phyloP scores from a whole-genome alignment of 2,113 vertebrate species.

The Osmerus mordax region DNA sequence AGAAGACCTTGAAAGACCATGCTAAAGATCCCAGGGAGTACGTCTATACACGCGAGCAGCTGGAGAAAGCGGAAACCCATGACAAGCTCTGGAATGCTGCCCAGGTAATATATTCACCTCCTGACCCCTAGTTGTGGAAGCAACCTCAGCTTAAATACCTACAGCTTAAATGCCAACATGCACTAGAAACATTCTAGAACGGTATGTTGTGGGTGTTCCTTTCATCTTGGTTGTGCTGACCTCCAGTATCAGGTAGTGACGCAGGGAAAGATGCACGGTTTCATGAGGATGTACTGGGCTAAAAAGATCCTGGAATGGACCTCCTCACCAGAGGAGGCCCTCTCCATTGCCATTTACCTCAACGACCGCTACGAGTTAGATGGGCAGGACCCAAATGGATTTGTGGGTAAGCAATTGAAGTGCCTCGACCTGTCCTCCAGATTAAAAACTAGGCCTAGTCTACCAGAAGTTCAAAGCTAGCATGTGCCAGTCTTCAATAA shows the following conservation, averaged over 20 bases:
- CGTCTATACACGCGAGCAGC: constrained; percentile 71
- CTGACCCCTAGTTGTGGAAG: not conserved
- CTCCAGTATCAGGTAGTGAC: constrained; percentile 76
- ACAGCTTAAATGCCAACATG: not conserved
- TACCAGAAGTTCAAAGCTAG: too few relatives aligned
- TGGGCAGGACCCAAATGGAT: constrained; percentile 80
- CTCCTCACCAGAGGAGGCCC: constrained; percentile 77
- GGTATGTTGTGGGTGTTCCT: not conserved
- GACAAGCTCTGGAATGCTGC: constrained; percentile 84
- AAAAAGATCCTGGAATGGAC: constrained; percentile 95
- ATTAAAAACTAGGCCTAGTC: too few relatives aligned
- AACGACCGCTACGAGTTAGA: constrained; percentile 82
- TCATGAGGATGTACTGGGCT: constrained; percentile 90
- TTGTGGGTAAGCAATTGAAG: constrained; percentile 68
- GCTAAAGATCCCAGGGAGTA: constrained; percentile 75
- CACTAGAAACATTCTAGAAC: not conserved
- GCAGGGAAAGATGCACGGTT: constrained; percentile 89
- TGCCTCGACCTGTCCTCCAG: too few relatives aligned
- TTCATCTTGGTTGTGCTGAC: not conserved
- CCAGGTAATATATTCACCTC: constrained; percentile 66
- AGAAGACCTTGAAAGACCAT: constrained; percentile 78
- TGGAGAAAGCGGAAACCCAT: constrained; percentile 77
- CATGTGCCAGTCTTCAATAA: too few relatives aligned
- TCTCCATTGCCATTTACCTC: constrained; percentile 80
- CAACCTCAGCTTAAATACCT: not conserved